Conservation (phyloP, 1,140 invertebrate genomes). For the Muscidifurax raptorellus region DNA sequence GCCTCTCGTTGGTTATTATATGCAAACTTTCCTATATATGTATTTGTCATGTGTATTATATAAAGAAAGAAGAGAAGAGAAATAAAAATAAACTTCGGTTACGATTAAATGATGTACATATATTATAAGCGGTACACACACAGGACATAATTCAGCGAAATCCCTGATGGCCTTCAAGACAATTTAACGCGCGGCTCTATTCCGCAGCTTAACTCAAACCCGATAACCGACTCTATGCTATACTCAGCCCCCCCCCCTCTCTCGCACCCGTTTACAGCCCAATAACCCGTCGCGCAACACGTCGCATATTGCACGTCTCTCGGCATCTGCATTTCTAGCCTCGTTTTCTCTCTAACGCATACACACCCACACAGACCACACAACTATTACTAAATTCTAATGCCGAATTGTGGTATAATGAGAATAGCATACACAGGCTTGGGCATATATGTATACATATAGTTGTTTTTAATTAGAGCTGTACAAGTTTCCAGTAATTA, state of each 20-base stretch:
- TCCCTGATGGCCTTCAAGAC: neutral
- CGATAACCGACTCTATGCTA: neutral
- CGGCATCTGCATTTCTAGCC: neutral
- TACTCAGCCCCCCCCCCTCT: too few species aligned
- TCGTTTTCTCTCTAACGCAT: neutral
- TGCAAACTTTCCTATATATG: too few species aligned
- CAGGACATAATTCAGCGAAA: neutral
- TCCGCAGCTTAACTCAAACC: neutral
- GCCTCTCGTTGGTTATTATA: too few species aligned
- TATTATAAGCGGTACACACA: too few species aligned
- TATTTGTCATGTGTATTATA: too few species aligned
- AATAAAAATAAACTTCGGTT: neutral
- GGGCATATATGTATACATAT: too few species aligned
- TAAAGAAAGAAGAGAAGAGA: neutral
- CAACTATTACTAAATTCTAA: too few species aligned
- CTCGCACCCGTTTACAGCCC: neutral
- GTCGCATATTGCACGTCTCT: neutral
- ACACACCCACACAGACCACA: too few species aligned
- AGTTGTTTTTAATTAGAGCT: too few species aligned
- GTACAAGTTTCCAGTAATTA: too few species aligned
- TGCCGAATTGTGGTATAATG: neutral
- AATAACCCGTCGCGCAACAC: neutral
- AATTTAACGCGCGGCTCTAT: neutral
- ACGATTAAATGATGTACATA: neutral
- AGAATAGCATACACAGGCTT: neutral